Evolutionary conservation across 2,113 vertebrate genomes (phyloP), one percentile per base, ranked within the genome.

Genomic region (Panthera leo): DNA sequence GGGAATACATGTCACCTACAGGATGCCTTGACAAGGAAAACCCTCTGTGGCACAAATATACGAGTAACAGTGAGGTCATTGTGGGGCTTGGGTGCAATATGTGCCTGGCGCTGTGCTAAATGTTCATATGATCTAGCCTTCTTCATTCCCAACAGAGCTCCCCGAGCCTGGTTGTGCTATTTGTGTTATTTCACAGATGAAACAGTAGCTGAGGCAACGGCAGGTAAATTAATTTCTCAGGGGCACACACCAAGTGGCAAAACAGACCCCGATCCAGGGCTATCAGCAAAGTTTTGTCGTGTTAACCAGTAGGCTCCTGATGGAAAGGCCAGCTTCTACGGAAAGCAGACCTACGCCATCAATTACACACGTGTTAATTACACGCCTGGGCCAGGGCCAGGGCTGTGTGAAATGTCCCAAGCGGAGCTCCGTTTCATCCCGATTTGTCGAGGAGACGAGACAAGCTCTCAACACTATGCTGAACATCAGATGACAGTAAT

Each of bases 371-470:
- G 0, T 1, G 14, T 34, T 45, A 45, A 34, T 18, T 34, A 48
- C 27, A 31, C 79, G 15, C 58, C 75, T 68, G 65, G 0, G 0
- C 0, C 1, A 29, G 6, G 3, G 29, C 12, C 9, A 90, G 75
- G 0, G 1, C 39, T 19, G 27, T 5, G 65, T 70, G 58, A 31
- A 61, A 36, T 15, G 25, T 0, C 1, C 9, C 48, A 42, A 12
- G 48, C 9, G 15, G 45, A 45, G 45, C 34, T 7, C 4, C 1
- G 5, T 16, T 21, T 68, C 80, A 15, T 53, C 45, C 42, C 23
- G 10, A 58, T 36, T 19, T 73, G 55, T 13, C 7, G 27, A 75
- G n/a, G 86, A 76, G 61, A 39, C 51, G 36, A 61, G 71, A 55
- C 5, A 0, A 31, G 11, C 16, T 42, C 63, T 36, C 14, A 42